These are phyloP conservation scores for Heliconius congener DNA, from an alignment of 1,140 invertebrate species.

Conservation along the genomic window DNA sequence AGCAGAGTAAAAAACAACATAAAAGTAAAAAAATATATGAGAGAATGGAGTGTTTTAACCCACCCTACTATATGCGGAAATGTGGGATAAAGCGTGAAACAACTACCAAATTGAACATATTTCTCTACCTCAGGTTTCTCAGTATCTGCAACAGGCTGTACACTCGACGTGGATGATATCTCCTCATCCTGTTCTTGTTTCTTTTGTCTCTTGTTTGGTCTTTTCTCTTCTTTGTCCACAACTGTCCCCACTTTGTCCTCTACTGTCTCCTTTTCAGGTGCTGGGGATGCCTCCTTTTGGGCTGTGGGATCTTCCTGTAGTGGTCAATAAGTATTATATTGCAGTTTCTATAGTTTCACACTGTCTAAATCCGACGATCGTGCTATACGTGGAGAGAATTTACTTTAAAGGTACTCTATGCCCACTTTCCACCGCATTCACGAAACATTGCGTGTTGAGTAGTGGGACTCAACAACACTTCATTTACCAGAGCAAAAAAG, in stretches of 20 bases:
- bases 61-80: background rate
- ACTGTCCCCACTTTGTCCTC: constrained; percentile 47
- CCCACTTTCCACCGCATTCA: no score
- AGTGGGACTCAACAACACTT: no score
- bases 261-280: constrained; percentile 50
- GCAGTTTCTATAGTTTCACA: no score
- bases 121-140: constrained; percentile 51
- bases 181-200: constrained; percentile 68
- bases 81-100: background rate
- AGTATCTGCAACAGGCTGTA: constrained; percentile 42
- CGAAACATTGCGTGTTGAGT: no score
- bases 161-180: constrained; percentile 60
- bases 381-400: no score
- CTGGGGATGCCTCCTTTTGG: constrained; percentile 53
- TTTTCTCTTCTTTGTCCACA: constrained; percentile 44
- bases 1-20: no score
- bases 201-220: constrained; percentile 48
- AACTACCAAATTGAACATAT: background rate
- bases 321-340: no score
- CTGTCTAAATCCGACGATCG: no score
- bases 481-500: no score
- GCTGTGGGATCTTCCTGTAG: constrained; percentile 55
- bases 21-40: no score
- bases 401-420: no score
- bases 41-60: background rate